Percentiles rank a stretch among this genome's conserved stretches.
These are phyloP conservation scores for Scaptomyza tumidula DNA, from an alignment of 2,888 invertebrate species.

Conservation along the genomic window DNA sequence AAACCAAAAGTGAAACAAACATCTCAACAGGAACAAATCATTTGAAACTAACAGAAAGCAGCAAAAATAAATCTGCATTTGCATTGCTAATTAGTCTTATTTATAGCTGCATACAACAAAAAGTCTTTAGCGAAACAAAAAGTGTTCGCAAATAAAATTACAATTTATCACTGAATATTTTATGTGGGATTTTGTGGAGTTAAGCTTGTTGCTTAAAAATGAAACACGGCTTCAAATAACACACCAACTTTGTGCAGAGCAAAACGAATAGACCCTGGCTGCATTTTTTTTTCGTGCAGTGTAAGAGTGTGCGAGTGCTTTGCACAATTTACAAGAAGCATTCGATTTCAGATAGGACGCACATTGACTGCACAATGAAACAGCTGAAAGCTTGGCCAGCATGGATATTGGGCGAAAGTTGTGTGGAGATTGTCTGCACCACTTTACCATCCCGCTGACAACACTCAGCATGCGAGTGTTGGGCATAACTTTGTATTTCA, in stretches of 20 bases:
- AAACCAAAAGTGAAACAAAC: neutral
- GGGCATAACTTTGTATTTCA: conserved; percentile 48
- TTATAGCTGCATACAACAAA: neutral
- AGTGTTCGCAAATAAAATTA: neutral
- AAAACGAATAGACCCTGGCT: neutral
- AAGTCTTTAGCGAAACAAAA: neutral
- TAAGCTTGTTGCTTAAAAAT: neutral
- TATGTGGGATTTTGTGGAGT: neutral
- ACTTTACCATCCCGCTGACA: conserved; percentile 7
- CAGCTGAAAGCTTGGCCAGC: conserved; percentile 3
- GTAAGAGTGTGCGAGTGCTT: conserved; percentile 7
- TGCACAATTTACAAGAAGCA: conserved; percentile 5
- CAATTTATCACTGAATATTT: neutral
- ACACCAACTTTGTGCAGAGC: neutral
- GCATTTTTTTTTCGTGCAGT: neutral
- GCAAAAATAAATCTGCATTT: neutral
- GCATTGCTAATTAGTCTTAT: neutral
- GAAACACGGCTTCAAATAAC: neutral
- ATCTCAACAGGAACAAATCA: neutral
- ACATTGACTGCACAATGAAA: conserved; percentile 53
- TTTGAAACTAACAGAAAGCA: neutral
- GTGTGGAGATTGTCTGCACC: conserved; percentile 10
- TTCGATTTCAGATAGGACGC: conserved; percentile 18
- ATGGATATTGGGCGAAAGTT: neutral
- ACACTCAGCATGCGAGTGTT: conserved; percentile 12